Evolutionary conservation across 2,888 invertebrate genomes (phyloP).

Genomic region (Drosophila monieri): DNA sequence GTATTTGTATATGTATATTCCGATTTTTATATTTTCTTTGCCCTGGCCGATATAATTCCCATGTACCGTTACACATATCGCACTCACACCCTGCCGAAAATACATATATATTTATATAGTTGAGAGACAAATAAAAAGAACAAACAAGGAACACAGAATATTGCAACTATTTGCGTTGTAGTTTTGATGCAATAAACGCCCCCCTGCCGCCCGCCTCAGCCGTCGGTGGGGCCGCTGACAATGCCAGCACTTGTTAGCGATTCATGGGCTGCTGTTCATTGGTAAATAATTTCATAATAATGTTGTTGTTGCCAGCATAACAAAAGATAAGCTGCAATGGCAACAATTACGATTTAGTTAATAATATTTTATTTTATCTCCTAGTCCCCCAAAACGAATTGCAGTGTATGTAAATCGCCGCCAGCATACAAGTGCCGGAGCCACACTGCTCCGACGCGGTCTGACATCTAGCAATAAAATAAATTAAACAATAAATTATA

Average conservation of each 20-base stretch:
- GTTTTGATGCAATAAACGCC: conserved; percentile 50
- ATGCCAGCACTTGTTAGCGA: conserved; percentile 64
- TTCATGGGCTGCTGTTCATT: conserved; percentile 78
- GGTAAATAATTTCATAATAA: conserved; percentile 80
- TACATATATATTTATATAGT: conserved; percentile 40
- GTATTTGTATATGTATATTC: conserved; percentile 29
- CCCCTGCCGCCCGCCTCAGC: not conserved
- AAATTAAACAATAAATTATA: conserved; percentile 80
- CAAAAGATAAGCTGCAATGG: conserved; percentile 72
- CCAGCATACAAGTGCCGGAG: conserved; percentile 8
- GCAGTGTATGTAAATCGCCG: conserved; percentile 26
- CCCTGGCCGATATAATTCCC: conserved; percentile 41
- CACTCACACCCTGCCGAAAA: conserved; percentile 24
- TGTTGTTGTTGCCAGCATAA: conserved; percentile 73
- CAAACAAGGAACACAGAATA: conserved; percentile 43
- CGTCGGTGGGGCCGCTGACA: conserved; percentile 5
- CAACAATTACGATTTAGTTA: conserved; percentile 75
- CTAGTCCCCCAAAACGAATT: not conserved
- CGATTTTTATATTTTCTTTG: conserved; percentile 44
- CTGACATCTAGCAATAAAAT: conserved; percentile 76
- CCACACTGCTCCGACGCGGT: conserved; percentile 6
- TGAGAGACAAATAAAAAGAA: conserved; percentile 32
- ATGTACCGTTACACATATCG: conserved; percentile 52
- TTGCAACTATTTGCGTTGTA: conserved; percentile 69
- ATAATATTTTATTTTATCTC: conserved; percentile 60